Base-by-base conservation (phyloP, 2,797 vertebrate species). In the Poeciliopsis gracilis region DNA sequence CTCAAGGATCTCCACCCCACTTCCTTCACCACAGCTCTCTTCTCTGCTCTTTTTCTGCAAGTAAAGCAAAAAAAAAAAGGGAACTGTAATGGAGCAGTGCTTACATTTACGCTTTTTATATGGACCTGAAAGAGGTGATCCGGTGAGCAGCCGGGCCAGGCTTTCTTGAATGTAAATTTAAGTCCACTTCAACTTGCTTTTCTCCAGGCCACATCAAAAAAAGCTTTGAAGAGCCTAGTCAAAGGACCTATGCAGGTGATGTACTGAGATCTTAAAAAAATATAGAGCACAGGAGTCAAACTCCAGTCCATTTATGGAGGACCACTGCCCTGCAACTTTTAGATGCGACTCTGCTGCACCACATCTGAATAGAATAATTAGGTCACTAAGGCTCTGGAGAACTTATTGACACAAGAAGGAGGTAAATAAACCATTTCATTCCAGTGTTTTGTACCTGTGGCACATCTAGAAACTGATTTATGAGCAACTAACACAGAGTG, bases 41-140 rank as follows among this genome's bases (percentile, higher is more conserved):
- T 99, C 97, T 66, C 97, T 94, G 94, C 98, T 99, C 94, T 99
- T 99, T 94, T 98, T 99, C 98, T 99, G 95, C 36, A 80, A 82
- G 67, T 51, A 36, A 45, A 28, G 23, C 67, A 45, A 70, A n/a
- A 49, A 16, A 46, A 33, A 33, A 74, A 45, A 43, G 11, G 28
- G 2, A 47, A 45, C 0, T 73, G 3, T 49, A 49, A 13, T 67
- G 41, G 2, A 46, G 7, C 33, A 11, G 20, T 49, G n/a, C 49
- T 76, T 1, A 47, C 70, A 43, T 71, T 77, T 76, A 28, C 20
- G 25, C n/a, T 46, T 25, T 36, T 70, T 6, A 13, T 15, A 43
- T 43, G 5, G 28, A n/a, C 74, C 33, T 75, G 9, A 74, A 85
- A 72, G 6, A 61, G 8, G 33, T 66, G 18, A 71, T 57, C 36